Evolutionary conservation across 2,888 invertebrate species (phyloP).

Genomic region (Agrochola lota): DNA sequence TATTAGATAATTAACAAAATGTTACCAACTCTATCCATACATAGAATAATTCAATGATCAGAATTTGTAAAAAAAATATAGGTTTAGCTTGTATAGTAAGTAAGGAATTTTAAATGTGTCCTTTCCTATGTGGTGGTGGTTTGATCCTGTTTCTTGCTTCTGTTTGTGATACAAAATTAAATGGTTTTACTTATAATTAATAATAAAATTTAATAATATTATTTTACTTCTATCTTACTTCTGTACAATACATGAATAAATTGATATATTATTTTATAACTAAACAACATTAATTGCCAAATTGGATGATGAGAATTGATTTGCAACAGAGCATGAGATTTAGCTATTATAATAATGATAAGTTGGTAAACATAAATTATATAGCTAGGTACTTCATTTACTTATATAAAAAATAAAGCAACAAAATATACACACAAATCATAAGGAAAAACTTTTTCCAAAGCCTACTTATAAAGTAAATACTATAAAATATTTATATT

Average conservation of each 20-base stretch:
- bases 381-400: not conserved
- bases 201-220: too few relatives aligned
- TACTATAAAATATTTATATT: not conserved
- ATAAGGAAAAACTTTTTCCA: not conserved
- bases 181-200: not conserved
- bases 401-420: not conserved
- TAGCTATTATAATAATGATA: not conserved
- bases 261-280: not conserved
- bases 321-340: slow-evolving; percentile 5
- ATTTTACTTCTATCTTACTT: too few relatives aligned
- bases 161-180: slow-evolving; percentile 13
- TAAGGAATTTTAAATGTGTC: not conserved
- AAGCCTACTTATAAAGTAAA: not conserved
- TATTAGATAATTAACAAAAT: not conserved
- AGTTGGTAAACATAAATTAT: not conserved
- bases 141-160: slow-evolving; percentile 11
- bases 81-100: not conserved
- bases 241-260: not conserved
- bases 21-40: not conserved
- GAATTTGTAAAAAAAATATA: not conserved
- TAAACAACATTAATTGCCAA: not conserved
- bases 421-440: not conserved
- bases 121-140: slow-evolving; percentile 26
- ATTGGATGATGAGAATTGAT: not conserved
- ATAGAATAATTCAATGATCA: not conserved